Evolutionary conservation across 2,797 vertebrate genomes (phyloP).

Genomic region (Diplodus puntazzo): DNA sequence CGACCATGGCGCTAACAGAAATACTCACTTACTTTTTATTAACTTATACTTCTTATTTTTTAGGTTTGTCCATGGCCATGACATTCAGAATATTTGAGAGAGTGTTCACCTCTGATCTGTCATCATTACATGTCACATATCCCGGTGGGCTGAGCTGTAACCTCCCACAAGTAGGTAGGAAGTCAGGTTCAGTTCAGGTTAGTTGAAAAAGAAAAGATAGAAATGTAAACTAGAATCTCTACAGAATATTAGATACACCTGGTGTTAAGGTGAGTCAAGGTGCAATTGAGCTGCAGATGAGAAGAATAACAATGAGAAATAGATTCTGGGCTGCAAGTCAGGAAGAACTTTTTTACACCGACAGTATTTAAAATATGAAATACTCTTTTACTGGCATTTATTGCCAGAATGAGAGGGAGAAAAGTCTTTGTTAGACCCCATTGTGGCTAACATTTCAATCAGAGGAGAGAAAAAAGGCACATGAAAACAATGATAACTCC

Average conservation of each 20-base stretch:
- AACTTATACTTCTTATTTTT: neutral
- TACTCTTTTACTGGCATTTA: neutral
- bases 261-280: neutral
- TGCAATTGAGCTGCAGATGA: neutral
- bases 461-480: neutral
- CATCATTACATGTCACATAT: slow-evolving; percentile 2
- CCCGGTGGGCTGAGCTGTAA: slow-evolving; percentile 13
- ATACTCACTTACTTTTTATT: neutral
- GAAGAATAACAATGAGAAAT: neutral
- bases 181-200: slow-evolving; percentile 2
- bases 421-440: neutral
- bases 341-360: neutral
- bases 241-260: neutral
- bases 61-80: neutral
- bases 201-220: slow-evolving; percentile 5
- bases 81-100: neutral
- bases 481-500: neutral
- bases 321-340: neutral
- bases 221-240: neutral
- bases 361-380: neutral
- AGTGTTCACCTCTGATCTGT: slow-evolving; percentile 6
- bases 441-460: neutral
- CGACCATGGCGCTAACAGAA: slow-evolving; percentile 10
- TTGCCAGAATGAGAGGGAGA: neutral
- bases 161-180: slow-evolving; percentile 32